Evolutionary conservation across 2,113 vertebrate species (phyloP).

Genomic region (Nycticryphes semicollaris): DNA sequence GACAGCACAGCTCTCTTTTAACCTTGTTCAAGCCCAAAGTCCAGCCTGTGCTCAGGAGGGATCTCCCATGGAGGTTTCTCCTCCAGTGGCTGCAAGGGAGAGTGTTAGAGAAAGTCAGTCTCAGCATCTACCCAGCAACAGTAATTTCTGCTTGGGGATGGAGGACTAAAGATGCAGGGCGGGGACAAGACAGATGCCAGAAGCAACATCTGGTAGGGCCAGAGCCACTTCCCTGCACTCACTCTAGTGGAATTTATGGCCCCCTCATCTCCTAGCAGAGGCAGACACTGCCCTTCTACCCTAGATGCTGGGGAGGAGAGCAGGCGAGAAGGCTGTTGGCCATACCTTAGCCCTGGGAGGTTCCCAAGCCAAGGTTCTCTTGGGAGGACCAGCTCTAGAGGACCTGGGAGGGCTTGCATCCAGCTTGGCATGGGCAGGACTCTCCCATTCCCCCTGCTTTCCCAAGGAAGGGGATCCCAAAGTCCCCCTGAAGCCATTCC

Average conservation of each 20-base stretch:
- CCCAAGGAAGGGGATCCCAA: neutral
- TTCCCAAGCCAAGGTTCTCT: accelerated
- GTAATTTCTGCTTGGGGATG: neutral
- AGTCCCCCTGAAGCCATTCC: neutral
- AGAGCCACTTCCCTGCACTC: neutral
- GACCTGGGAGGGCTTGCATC: neutral
- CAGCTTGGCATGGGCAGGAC: accelerated
- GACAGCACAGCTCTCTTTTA: neutral
- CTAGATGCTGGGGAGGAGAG: neutral
- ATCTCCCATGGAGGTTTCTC: neutral
- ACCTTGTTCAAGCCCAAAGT: neutral
- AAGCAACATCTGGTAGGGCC: neutral
- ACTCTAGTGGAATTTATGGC: neutral
- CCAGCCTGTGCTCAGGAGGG: neutral
- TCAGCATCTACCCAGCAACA: neutral
- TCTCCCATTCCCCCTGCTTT: neutral
- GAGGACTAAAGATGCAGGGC: neutral
- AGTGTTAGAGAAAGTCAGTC: neutral
- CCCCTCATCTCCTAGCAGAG: neutral
- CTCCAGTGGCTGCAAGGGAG: neutral
- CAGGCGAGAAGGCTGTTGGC: accelerated
- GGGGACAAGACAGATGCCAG: neutral
- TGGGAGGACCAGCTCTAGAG: neutral
- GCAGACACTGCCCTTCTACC: neutral
- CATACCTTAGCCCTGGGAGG: neutral